Percentiles rank a stretch among this genome's conserved stretches.
phyloP scores from a whole-genome alignment of 2,888 invertebrate species.

The Sericinus montela region DNA sequence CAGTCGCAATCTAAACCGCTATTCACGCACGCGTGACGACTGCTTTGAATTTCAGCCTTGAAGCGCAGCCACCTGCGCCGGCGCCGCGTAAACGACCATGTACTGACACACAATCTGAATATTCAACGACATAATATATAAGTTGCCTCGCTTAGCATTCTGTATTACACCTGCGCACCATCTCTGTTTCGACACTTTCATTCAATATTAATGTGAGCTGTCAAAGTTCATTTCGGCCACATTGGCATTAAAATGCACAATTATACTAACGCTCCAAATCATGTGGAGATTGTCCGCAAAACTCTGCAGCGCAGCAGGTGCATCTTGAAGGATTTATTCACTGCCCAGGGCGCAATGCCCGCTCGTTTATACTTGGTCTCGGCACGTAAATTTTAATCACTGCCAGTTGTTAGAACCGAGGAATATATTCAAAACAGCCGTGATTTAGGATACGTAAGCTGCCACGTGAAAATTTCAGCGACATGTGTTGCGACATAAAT shows the following conservation, averaged over 20 bases:
- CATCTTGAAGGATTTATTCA: slow-evolving; percentile 73
- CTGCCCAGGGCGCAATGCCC: slow-evolving; percentile 62
- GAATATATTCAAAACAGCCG: slow-evolving; percentile 68
- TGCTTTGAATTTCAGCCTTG: slow-evolving; percentile 80
- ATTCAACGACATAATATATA: slow-evolving; percentile 74
- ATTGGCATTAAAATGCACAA: slow-evolving; percentile 23
- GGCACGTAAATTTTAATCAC: slow-evolving; percentile 77
- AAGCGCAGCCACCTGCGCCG: slow-evolving; percentile 81
- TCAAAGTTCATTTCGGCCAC: slow-evolving; percentile 25
- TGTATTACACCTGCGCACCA: slow-evolving; percentile 66
- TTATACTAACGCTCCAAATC: slow-evolving; percentile 18
- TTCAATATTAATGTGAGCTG: slow-evolving; percentile 29
- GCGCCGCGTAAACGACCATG: slow-evolving; percentile 80
- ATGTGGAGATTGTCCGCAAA: slow-evolving; percentile 28
- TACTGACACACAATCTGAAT: slow-evolving; percentile 76
- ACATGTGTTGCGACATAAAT: slow-evolving; percentile 24
- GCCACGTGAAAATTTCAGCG: slow-evolving; percentile 47
- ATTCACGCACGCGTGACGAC: slow-evolving; percentile 75
- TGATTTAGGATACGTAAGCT: slow-evolving; percentile 68
- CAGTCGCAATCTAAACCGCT: slow-evolving; percentile 55
- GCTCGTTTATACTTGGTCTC: slow-evolving; percentile 72
- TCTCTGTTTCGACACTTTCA: slow-evolving; percentile 50
- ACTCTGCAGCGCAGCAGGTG: slow-evolving; percentile 68
- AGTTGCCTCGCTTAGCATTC: slow-evolving; percentile 68
- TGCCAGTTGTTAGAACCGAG: slow-evolving; percentile 72